phyloP scores from a whole-genome alignment of 2,797 vertebrate genomes.

The Amblyopsis hoosieri region DNA sequence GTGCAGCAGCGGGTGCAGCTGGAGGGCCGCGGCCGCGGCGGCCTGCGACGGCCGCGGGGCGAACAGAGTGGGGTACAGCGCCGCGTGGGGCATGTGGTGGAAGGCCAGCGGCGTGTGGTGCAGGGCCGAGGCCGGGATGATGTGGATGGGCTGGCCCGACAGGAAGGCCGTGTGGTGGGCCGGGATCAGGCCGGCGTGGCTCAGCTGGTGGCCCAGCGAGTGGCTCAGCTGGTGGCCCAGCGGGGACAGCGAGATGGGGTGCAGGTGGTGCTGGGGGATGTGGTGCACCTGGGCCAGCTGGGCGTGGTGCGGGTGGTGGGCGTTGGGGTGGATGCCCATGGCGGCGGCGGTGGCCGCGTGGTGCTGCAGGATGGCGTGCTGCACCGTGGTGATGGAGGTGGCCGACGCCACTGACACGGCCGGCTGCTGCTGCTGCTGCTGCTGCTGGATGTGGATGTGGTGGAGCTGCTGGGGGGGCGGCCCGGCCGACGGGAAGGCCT shows the following conservation, averaged over 20 bases:
- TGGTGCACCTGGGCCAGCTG: slow-evolving; percentile 96
- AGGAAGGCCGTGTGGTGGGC: slow-evolving; percentile 94
- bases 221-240: slow-evolving; percentile 91
- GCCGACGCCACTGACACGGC: slow-evolving; percentile 84
- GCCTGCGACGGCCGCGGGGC: slow-evolving; percentile 85
- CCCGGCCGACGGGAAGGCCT: slow-evolving; percentile 86
- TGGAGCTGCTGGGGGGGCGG: slow-evolving; percentile 85
- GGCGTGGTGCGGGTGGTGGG: slow-evolving; percentile 80
- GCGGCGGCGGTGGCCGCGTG: slow-evolving; percentile 87
- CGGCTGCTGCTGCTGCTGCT: slow-evolving; percentile 65
- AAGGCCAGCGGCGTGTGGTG: slow-evolving; percentile 93
- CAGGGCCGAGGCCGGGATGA: slow-evolving; percentile 95
- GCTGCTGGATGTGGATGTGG: slow-evolving; percentile 92
- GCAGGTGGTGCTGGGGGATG: slow-evolving; percentile 93
- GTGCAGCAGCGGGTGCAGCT: slow-evolving; percentile 95
- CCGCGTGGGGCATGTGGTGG: slow-evolving; percentile 90
- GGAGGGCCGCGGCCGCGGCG: slow-evolving; percentile 90
- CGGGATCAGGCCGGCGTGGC: slow-evolving; percentile 90
- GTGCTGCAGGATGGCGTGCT: slow-evolving; percentile 96
- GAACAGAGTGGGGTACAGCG: slow-evolving; percentile 93
- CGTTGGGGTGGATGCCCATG: slow-evolving; percentile 88
- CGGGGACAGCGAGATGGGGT: slow-evolving; percentile 90
- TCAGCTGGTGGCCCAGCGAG: slow-evolving; percentile 90
- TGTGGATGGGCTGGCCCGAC: slow-evolving; percentile 96
- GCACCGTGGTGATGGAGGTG: slow-evolving; percentile 92